A percentile compares a stretch with the other conserved stretches of the same genome.
Conservation (phyloP, 2,888 invertebrate species). For the Ectobius pallidus region DNA sequence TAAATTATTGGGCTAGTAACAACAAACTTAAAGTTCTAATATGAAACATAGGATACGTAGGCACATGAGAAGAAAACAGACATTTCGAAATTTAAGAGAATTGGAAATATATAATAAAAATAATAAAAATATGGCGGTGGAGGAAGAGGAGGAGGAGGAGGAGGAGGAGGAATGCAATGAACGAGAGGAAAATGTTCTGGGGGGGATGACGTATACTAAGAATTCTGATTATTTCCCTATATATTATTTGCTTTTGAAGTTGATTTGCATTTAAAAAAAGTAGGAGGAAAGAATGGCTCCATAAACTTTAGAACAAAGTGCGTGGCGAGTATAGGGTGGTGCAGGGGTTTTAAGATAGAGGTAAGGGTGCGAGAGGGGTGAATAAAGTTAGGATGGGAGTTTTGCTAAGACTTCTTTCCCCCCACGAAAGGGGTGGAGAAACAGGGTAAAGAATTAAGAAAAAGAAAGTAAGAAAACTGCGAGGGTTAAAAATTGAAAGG, state of each 20-base stretch:
- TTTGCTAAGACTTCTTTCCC: background rate
- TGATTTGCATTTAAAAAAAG: background rate
- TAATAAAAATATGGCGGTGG: no score
- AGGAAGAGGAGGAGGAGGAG: no score
- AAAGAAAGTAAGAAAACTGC: background rate
- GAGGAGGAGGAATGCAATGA: no score
- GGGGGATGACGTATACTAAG: no score
- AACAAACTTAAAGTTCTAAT: no score
- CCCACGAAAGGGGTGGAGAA: background rate
- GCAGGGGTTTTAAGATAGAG: background rate
- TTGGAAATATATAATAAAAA: no score
- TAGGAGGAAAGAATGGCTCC: constrained; percentile 13
- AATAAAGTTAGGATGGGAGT: background rate
- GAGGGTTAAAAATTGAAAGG: constrained; percentile 31
- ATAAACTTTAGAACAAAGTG: background rate
- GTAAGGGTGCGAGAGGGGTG: constrained; percentile 1
- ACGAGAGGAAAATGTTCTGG: no score
- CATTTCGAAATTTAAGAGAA: no score
- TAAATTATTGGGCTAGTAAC: no score
- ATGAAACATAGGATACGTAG: no score
- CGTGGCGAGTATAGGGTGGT: background rate
- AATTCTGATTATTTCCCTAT: background rate
- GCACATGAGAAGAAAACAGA: no score
- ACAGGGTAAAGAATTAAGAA: background rate
- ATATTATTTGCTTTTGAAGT: constrained; percentile 6